A percentile compares a stretch with the other conserved stretches of the same genome.
phyloP scores from a whole-genome alignment of 2,113 vertebrate genomes.

The Ploceus nigricollis region DNA sequence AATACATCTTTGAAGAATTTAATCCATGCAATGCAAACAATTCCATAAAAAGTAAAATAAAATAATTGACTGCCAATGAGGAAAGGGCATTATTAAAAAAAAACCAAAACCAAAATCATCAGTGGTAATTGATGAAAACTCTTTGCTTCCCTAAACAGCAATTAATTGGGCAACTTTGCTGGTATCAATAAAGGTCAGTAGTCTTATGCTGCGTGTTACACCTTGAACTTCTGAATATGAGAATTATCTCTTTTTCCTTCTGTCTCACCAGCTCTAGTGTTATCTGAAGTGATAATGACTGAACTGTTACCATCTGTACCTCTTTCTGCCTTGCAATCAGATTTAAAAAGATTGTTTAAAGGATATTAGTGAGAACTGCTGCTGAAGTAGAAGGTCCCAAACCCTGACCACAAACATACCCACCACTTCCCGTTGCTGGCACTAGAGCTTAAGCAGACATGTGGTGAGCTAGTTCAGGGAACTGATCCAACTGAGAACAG shows the following conservation, averaged over 20 bases:
- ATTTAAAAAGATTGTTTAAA: neutral
- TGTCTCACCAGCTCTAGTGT: neutral
- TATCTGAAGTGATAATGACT: neutral
- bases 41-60: neutral
- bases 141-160: neutral
- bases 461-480: slow-evolving; percentile 27
- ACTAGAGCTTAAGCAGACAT: neutral
- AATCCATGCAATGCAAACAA: neutral
- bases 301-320: neutral
- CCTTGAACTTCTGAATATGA: neutral
- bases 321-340: neutral
- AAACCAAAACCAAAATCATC: neutral
- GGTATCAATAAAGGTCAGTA: neutral
- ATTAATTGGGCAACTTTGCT: neutral
- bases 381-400: neutral
- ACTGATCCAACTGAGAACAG: slow-evolving; percentile 29
- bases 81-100: neutral
- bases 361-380: neutral
- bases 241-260: neutral
- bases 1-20: neutral
- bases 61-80: neutral
- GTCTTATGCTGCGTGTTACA: neutral
- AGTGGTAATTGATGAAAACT: neutral
- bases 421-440: neutral
- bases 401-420: neutral